phyloP scores from a whole-genome alignment of 2,888 invertebrate genomes.

The Capitulum mitella region DNA sequence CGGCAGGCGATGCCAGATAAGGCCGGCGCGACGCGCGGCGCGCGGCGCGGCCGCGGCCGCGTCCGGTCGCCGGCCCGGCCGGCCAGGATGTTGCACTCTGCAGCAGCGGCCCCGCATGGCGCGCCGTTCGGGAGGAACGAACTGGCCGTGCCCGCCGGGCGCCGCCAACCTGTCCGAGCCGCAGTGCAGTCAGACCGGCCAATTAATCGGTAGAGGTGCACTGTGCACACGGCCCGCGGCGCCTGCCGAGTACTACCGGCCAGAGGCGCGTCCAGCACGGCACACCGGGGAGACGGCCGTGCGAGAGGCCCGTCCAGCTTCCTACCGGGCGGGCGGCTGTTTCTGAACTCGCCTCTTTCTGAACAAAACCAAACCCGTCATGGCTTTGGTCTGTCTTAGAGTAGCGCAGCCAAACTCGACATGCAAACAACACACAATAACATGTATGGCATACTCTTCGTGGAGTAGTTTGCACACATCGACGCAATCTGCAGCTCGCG shows the following conservation, averaged over 20 bases:
- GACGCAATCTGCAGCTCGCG: no score
- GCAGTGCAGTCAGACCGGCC: not conserved
- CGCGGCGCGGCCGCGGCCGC: not conserved
- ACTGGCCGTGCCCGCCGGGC: not conserved
- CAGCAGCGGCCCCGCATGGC: not conserved
- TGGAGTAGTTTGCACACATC: no score
- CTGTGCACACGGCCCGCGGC: not conserved
- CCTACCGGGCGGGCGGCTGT: no score
- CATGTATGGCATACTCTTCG: no score
- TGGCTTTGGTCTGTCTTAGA: no score
- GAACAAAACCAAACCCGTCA: not conserved
- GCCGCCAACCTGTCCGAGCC: not conserved
- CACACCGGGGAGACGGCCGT: not conserved
- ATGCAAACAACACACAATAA: not conserved
- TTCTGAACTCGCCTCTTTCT: no score
- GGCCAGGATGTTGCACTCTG: not conserved
- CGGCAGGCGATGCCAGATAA: no score
- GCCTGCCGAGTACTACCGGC: not conserved
- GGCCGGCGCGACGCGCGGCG: not conserved
- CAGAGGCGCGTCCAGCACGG: not conserved
- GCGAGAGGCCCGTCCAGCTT: not conserved
- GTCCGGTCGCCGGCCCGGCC: not conserved
- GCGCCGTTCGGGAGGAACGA: conserved; percentile 7
- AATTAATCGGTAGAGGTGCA: conserved; percentile 7
- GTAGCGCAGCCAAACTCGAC: no score